Evolutionary conservation across 2,888 invertebrate species (phyloP).

Genomic region (Carterocephalus palaemon): DNA sequence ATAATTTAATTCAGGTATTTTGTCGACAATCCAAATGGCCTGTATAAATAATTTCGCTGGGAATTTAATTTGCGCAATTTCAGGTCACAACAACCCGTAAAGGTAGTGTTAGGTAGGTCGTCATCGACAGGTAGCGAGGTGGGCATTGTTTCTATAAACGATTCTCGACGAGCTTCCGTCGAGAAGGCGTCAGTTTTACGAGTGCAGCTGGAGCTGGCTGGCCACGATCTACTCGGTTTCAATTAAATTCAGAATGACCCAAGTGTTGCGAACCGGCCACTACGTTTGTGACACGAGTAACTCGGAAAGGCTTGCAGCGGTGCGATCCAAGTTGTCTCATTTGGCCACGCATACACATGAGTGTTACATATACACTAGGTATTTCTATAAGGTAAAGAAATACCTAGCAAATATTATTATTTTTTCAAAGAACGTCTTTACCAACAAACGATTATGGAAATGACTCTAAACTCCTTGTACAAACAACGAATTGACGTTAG

Average conservation of each 20-base stretch:
- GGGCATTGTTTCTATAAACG: slow-evolving; percentile 50
- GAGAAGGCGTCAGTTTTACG: slow-evolving; percentile 42
- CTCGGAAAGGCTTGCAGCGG: too few species aligned
- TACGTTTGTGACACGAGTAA: slow-evolving; percentile 33
- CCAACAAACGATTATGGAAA: too few species aligned
- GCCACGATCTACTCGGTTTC: slow-evolving; percentile 28
- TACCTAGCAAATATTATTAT: too few species aligned
- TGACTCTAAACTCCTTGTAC: too few species aligned
- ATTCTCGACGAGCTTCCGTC: slow-evolving; percentile 38
- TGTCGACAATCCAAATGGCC: slow-evolving; percentile 7
- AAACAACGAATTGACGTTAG: too few species aligned
- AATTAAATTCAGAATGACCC: slow-evolving; percentile 34
- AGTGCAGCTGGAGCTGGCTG: slow-evolving; percentile 29
- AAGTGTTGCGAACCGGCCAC: slow-evolving; percentile 27
- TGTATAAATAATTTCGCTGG: slow-evolving; percentile 7
- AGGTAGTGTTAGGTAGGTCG: slow-evolving; percentile 27
- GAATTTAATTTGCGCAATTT: slow-evolving; percentile 26
- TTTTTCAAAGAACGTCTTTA: too few species aligned
- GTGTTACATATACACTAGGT: too few species aligned
- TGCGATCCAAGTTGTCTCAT: too few species aligned
- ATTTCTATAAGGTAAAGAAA: too few species aligned
- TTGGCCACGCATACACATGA: too few species aligned
- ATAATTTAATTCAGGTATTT: background rate
- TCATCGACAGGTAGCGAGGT: slow-evolving; percentile 35
- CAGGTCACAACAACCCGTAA: slow-evolving; percentile 31